These are phyloP conservation scores for Neosilurus hyrtlii DNA, from an alignment of 2,797 vertebrate species.

Conservation along the genomic window DNA sequence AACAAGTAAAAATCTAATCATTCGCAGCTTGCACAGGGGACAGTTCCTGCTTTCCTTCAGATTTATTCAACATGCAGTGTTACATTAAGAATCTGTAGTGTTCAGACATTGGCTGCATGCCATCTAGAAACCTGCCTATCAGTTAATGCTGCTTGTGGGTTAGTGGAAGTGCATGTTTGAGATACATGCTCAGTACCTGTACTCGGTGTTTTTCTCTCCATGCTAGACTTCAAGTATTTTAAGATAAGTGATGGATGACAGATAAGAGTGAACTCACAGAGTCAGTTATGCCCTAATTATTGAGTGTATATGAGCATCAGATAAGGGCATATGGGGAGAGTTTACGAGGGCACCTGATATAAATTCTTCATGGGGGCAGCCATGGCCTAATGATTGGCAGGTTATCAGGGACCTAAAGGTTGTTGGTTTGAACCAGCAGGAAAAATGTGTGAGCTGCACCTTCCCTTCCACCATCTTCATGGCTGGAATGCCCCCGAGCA, in stretches of 20 bases:
- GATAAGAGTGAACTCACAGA: background rate
- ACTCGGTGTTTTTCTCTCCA: background rate
- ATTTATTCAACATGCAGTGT: background rate
- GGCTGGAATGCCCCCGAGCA: no score
- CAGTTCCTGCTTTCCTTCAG: no score
- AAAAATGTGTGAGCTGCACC: no score
- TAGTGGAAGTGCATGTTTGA: background rate
- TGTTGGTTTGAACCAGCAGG: no score
- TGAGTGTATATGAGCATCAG: background rate
- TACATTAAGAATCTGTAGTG: background rate
- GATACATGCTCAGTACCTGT: background rate
- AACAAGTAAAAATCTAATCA: no score
- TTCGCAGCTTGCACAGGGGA: no score
- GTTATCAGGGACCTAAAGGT: no score
- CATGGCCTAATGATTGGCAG: no score
- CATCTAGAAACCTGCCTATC: background rate
- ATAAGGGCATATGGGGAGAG: background rate
- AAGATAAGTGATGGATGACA: background rate
- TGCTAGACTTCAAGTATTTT: background rate
- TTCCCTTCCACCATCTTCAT: no score
- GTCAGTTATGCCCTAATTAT: background rate
- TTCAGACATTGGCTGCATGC: background rate
- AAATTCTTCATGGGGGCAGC: background rate
- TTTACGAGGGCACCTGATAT: background rate
- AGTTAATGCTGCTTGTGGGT: background rate